A percentile compares a stretch with the other conserved stretches of the same genome.
Evolutionary conservation across 92 coral and sea anemone genomes (phyloP).

Genomic region (Chrysogorgia sp.): DNA sequence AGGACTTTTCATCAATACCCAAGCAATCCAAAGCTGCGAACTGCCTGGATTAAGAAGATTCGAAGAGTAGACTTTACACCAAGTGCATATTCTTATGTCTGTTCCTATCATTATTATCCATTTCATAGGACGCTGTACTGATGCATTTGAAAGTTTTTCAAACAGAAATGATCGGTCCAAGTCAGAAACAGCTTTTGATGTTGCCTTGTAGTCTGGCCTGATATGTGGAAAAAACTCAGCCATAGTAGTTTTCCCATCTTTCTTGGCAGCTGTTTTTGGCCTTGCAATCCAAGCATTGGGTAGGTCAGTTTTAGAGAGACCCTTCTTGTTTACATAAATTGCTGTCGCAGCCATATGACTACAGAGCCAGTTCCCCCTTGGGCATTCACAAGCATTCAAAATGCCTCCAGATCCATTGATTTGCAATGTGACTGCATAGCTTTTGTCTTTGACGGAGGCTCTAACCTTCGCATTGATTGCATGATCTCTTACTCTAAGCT

Average conservation of each 20-base stretch:
- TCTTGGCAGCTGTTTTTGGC: conserved; percentile 46
- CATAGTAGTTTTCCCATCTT: conserved; percentile 28
- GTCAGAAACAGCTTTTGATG: conserved; percentile 16
- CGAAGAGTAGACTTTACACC: too few species aligned
- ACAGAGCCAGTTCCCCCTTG: conserved; percentile 45
- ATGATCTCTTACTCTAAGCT: background rate
- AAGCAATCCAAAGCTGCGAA: too few species aligned
- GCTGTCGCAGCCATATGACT: conserved; percentile 54
- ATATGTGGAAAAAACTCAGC: conserved; percentile 36
- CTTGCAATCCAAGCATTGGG: conserved; percentile 42
- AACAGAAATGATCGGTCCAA: conserved; percentile 17
- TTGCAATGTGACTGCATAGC: conserved; percentile 14
- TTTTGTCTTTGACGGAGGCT: conserved; percentile 49
- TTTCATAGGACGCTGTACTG: conserved; percentile 19
- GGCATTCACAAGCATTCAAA: conserved; percentile 8
- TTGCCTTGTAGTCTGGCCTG: conserved; percentile 41
- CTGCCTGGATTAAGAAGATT: too few species aligned
- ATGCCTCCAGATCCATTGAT: conserved; percentile 33
- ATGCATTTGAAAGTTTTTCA: conserved; percentile 11
- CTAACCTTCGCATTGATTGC: conserved; percentile 43
- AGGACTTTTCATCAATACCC: too few species aligned
- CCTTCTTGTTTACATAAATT: conserved; percentile 32
- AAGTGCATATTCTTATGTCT: too few species aligned
- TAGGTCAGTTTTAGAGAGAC: conserved; percentile 47
- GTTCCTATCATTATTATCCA: too few species aligned